A percentile compares a stretch with the other conserved stretches of the same genome.
Conservation (phyloP, 2,797 vertebrate species). For the Amazonetta brasiliensis region DNA sequence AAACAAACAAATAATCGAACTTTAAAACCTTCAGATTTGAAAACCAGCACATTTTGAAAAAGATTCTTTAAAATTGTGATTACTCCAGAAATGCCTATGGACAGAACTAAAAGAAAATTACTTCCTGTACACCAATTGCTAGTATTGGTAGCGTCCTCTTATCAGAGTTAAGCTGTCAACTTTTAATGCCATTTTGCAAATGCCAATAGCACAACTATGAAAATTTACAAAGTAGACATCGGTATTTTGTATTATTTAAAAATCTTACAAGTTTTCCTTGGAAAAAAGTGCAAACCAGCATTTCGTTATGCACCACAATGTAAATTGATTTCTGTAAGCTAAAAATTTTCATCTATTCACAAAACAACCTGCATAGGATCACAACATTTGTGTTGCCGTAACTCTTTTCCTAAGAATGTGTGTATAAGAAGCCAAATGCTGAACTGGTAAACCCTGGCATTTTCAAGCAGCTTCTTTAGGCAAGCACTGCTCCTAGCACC, state of each 20-base stretch:
- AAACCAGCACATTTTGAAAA: not conserved
- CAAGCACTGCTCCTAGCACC: not conserved
- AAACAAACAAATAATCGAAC: not conserved
- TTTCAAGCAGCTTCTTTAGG: not conserved
- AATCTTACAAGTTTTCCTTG: not conserved
- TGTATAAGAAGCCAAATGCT: not conserved
- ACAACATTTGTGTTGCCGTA: fast-evolving
- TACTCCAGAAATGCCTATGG: not conserved
- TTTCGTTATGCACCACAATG: not conserved
- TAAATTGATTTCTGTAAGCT: not conserved
- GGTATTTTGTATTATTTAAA: not conserved
- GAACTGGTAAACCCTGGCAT: not conserved
- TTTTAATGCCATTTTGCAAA: not conserved
- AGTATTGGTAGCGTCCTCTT: not conserved
- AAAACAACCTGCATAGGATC: not conserved
- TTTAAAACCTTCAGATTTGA: not conserved
- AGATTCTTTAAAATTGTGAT: not conserved
- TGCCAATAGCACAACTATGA: not conserved
- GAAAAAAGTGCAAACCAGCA: not conserved
- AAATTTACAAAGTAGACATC: not conserved
- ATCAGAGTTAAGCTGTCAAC: not conserved
- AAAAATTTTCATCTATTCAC: not conserved
- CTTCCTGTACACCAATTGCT: not conserved
- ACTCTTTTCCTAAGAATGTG: not conserved
- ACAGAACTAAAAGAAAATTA: not conserved